Evolutionary conservation across 2,797 vertebrate species (phyloP).

Genomic region (Propithecus perrieri): DNA sequence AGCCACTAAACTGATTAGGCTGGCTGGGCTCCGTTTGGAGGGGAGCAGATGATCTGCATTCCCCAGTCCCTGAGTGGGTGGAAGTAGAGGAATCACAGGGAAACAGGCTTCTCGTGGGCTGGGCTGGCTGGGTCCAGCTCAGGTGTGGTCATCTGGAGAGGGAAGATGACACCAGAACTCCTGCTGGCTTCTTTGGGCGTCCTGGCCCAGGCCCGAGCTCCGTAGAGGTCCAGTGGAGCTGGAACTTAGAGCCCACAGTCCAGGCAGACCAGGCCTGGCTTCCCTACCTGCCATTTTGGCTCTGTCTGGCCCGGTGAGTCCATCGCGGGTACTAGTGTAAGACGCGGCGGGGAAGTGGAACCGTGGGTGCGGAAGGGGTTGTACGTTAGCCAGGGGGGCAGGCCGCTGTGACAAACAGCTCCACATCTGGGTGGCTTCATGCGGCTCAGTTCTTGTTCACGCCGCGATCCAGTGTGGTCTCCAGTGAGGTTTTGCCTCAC

Average conservation of each 20-base stretch:
- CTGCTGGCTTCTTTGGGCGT: neutral
- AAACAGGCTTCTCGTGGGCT: neutral
- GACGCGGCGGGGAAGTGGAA: neutral
- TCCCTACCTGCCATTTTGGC: neutral
- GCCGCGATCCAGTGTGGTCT: neutral
- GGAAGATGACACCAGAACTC: neutral
- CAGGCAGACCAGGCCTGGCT: neutral
- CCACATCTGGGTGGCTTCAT: neutral
- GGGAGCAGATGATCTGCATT: neutral
- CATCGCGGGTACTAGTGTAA: accelerated
- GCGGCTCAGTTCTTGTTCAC: neutral
- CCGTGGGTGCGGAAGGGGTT: accelerated
- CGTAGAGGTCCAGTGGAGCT: neutral
- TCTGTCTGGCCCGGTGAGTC: neutral
- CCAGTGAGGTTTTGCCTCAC: neutral
- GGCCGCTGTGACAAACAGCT: neutral
- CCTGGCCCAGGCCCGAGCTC: neutral
- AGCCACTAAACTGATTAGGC: neutral
- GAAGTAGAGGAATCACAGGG: neutral
- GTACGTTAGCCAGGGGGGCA: neutral
- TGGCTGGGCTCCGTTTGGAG: neutral
- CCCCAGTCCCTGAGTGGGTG: neutral
- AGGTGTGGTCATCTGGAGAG: neutral
- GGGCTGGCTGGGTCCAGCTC: neutral
- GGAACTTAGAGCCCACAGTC: neutral